Evolutionary conservation across 2,797 vertebrate species (phyloP), one percentile per base, ranked within the genome.

Genomic region (Rousettus madagascariensis): DNA sequence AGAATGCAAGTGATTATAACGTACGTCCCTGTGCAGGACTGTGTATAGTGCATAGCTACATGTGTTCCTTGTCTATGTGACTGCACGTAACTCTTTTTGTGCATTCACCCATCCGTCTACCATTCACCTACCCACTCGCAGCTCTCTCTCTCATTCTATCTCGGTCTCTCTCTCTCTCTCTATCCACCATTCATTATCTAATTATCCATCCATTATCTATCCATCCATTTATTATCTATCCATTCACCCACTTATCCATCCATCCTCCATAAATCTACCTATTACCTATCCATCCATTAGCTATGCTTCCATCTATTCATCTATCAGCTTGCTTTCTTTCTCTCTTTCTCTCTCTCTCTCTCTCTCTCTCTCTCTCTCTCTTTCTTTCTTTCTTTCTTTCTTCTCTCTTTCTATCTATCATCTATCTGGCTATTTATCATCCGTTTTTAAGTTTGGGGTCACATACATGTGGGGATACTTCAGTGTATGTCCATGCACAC

Each of bases 11-110:
- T 6, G 41, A 9, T 20, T 33, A 24, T 5, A 24, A 10, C 2
- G 0, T 8, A 1, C 4, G 38, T 41, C 55, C 19, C 7, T 1
- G 16, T 36, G 43, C 24, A 28, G 55, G 41, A n/a, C 53, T 1
- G 38, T 15, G 28, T 5, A 1, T 1, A 10, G 43, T 17, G 9
- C 11, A 2, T 8, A 46, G 38, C 66, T 43, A 1, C 38, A 61
- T 8, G 51, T n/a, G 36, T 15, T 4, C 71, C 36, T 19, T 11
- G 4, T 20, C 5, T 61, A 13, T 13, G 26, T 8, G 19, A 5
- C 15, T 30, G 4, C 3, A 15, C 19, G 1, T 20, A 59, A 28
- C 13, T 59, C 1, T 26, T n/a, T 43, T 9, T 46, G 74, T 63
- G 59, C 38, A n/a, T 38, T 24, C 1, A 3, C 17, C 22, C 30